phyloP scores from a whole-genome alignment of 2,797 vertebrate genomes.

The Oryzias sinensis region DNA sequence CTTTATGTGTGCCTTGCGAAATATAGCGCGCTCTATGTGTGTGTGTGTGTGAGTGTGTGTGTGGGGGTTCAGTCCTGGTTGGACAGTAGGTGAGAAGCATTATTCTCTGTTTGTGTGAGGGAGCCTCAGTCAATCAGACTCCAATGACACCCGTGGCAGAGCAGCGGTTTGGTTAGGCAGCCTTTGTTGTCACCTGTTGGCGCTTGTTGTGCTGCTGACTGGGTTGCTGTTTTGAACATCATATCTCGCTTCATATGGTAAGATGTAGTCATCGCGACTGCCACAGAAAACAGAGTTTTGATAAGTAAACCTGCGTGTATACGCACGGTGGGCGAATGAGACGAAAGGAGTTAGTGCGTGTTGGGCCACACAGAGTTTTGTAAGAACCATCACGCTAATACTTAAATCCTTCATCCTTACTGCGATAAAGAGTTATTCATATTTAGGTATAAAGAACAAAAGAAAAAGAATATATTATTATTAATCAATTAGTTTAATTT shows the following conservation, averaged over 20 bases:
- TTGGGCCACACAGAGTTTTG: constrained; percentile 72
- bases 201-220: constrained; percentile 43
- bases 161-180: constrained; percentile 28
- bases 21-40: not conserved
- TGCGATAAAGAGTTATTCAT: too few species aligned
- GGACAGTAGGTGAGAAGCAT: constrained; percentile 18
- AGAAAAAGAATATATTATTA: too few species aligned
- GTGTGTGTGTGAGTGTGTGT: constrained; percentile 1
- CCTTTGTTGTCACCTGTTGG: constrained; percentile 60
- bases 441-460: too few species aligned
- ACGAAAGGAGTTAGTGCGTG: constrained; percentile 33
- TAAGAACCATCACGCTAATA: too few species aligned
- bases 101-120: constrained; percentile 8
- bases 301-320: too few species aligned
- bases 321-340: constrained; percentile 4
- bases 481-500: too few species aligned
- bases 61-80: not conserved
- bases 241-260: constrained; percentile 34
- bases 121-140: constrained; percentile 52
- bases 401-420: constrained; percentile 31
- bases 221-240: constrained; percentile 57
- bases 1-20: not conserved
- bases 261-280: too few species aligned
- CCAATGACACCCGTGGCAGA: constrained; percentile 42
- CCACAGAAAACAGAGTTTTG: too few species aligned